Conservation (phyloP, 2,888 invertebrate genomes). For the Himalopsyche kuldschensis region DNA sequence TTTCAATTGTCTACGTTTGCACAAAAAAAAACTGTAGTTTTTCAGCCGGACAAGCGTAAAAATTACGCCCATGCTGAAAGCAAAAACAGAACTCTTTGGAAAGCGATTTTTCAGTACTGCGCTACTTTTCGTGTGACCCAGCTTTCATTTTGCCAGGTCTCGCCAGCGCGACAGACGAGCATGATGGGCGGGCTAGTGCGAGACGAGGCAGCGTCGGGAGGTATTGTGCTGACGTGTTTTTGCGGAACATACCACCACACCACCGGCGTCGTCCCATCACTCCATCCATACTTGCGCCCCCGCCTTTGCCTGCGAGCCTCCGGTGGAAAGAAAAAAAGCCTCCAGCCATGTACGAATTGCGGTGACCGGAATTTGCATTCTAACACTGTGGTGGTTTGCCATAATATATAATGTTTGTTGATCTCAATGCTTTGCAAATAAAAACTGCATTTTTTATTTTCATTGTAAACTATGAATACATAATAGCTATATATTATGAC, state of each 20-base stretch:
- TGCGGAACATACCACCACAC: slow-evolving; percentile 20
- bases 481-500: no score
- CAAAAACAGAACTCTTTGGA: neutral
- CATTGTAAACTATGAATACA: no score
- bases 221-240: slow-evolving; percentile 36
- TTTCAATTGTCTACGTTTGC: no score
- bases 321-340: neutral
- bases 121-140: neutral
- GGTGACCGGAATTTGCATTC: neutral
- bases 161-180: slow-evolving; percentile 1
- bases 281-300: neutral
- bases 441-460: no score
- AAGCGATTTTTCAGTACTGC: neutral
- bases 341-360: neutral
- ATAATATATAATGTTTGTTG: neutral
- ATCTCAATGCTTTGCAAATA: neutral
- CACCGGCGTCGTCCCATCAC: neutral
- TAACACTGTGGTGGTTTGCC: neutral
- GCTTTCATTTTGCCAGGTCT: slow-evolving; percentile 19
- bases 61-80: neutral
- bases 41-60: no score
- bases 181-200: neutral
- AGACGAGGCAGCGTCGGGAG: slow-evolving; percentile 8
- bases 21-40: no score
- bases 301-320: neutral